Evolutionary conservation across 2,113 vertebrate species (phyloP), one percentile per base, ranked within the genome.

Genomic region (Phainopepla nitens): DNA sequence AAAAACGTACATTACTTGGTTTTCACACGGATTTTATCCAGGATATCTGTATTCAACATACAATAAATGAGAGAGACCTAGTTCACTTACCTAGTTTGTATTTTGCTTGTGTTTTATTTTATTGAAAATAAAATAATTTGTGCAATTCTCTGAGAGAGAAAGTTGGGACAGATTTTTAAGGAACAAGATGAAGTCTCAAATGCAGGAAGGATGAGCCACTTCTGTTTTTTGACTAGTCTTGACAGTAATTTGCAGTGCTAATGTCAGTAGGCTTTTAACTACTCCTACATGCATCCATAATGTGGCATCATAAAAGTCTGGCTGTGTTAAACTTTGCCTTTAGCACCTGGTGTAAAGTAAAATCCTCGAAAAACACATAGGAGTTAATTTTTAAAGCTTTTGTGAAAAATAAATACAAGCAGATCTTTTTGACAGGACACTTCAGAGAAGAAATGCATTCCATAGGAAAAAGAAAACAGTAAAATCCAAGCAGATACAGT

Each of bases 161-260:
- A 90, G 61, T 49, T 64, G 17, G 56, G 57, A 78, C 24, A 84
- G 51, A 60, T 58, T 92, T 84, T 88, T 80, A 76, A 82, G 75
- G 83, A 87, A 87, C 42, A 87, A 95, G 49, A 92, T 33, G 47
- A 70, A 87, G 23, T 70, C 51, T 77, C 50, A 78, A 49, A 66
- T 70, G 35, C 50, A 84, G 77, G 56, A 87, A 77, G 42, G 47
- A 81, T 87, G 47, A 89, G 35, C 80, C 2, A 87, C 66, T 89
- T 91, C 69, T 87, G 60, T 4, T 81, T 91, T 60, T n/a, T 89
- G 4, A 90, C 57, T 57, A 81, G 42, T 49, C 35, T 53, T 69
- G 24, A 62, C 42, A 47, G 42, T 49, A 71, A 53, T 54, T 68
- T 54, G 56, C 47, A 62, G 36, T 57, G 28, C 73, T 79, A 85